A percentile compares a stretch with the other conserved stretches of the same genome.
Conservation (phyloP, 2,113 vertebrate species). For the Thunnus thynnus region DNA sequence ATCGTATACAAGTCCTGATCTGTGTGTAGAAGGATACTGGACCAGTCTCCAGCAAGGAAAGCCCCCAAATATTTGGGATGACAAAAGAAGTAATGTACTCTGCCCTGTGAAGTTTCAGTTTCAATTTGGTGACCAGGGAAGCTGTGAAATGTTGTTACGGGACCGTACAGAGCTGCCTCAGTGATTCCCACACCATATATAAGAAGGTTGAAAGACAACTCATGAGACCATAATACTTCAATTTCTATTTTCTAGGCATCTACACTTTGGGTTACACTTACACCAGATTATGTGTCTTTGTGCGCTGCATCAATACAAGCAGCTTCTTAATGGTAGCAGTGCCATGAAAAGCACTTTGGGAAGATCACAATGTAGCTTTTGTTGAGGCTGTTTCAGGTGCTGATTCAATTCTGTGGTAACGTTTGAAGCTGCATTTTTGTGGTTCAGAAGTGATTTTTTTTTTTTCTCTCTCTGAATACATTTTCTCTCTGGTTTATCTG, state of each 20-base stretch:
- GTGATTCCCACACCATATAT: slow-evolving; percentile 63
- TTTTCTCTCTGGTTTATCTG: background rate
- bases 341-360: slow-evolving; percentile 36
- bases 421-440: slow-evolving; percentile 23
- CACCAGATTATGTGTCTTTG: slow-evolving; percentile 60
- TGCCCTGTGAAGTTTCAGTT: slow-evolving; percentile 50
- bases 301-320: slow-evolving; percentile 35
- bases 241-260: slow-evolving; percentile 61
- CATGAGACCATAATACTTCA: slow-evolving; percentile 67
- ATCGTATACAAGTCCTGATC: background rate
- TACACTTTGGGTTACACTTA: slow-evolving; percentile 54
- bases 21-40: background rate
- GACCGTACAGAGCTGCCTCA: slow-evolving; percentile 47
- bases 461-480: too few relatives aligned
- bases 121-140: slow-evolving; percentile 54
- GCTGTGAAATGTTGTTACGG: slow-evolving; percentile 52
- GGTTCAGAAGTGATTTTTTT: background rate
- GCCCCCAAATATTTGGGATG: slow-evolving; percentile 25
- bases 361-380: slow-evolving; percentile 37
- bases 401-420: slow-evolving; percentile 45
- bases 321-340: slow-evolving; percentile 39
- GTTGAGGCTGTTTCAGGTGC: slow-evolving; percentile 24
- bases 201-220: slow-evolving; percentile 72
- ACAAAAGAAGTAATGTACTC: slow-evolving; percentile 37
- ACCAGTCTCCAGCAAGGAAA: slow-evolving; percentile 37